A percentile compares a stretch with the other conserved stretches of the same genome.
These are phyloP conservation scores for Hycleus cichorii DNA, from an alignment of 1,140 invertebrate genomes.

Conservation along the genomic window DNA sequence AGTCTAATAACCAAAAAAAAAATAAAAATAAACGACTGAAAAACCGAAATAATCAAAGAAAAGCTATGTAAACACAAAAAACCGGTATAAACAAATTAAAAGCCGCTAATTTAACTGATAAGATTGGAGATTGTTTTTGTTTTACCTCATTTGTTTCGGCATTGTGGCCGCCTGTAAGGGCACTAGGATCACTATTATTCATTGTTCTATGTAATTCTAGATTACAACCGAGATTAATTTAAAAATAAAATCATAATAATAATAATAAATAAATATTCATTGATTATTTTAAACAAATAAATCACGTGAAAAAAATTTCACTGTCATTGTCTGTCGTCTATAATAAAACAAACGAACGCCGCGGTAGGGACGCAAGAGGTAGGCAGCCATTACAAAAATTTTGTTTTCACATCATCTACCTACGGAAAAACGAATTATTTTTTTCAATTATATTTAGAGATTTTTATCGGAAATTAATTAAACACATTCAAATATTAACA, in stretches of 20 bases:
- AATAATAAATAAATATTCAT: slow-evolving; percentile 15
- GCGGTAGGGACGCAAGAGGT: slow-evolving; percentile 52
- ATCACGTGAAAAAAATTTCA: slow-evolving; percentile 43
- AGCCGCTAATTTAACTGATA: no score
- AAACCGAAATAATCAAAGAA: neutral
- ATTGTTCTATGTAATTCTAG: slow-evolving; percentile 31
- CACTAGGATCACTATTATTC: slow-evolving; percentile 48
- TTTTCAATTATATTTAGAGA: no score
- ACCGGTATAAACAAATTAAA: neutral
- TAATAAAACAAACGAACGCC: slow-evolving; percentile 27
- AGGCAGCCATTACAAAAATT: slow-evolving; percentile 49
- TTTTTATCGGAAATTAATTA: no score
- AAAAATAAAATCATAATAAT: neutral
- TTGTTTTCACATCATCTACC: neutral
- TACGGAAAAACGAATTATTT: no score
- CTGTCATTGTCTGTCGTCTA: slow-evolving; percentile 45
- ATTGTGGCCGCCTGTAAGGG: slow-evolving; percentile 47
- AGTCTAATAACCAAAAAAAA: no score
- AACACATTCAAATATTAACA: no score
- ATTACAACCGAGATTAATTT: neutral
- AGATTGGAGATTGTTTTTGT: no score
- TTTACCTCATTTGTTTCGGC: slow-evolving; percentile 47
- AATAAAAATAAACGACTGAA: no score
- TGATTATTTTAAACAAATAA: slow-evolving; percentile 40
- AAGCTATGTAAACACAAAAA: slow-evolving; percentile 6